A percentile compares a stretch with the other conserved stretches of the same genome.
Evolutionary conservation across 2,888 invertebrate species (phyloP).

Genomic region (Tupiocoris notatus): DNA sequence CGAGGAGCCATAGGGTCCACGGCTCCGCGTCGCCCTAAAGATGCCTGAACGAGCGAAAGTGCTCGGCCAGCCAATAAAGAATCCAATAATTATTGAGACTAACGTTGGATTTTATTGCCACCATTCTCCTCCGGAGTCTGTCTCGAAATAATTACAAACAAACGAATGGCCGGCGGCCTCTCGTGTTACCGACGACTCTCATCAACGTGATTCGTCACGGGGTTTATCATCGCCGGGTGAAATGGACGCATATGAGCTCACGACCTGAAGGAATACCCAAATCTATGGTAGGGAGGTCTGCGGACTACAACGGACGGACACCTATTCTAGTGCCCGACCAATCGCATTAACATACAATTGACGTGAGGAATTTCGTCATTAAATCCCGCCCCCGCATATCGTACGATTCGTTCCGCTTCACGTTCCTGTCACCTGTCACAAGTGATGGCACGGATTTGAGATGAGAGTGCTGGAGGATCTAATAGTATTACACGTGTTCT

Average conservation of each 20-base stretch:
- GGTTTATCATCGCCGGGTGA: neutral
- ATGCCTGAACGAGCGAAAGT: too few relatives aligned
- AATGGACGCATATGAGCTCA: neutral
- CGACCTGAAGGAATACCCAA: neutral
- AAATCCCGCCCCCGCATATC: neutral
- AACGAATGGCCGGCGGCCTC: neutral
- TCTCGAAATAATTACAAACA: too few relatives aligned
- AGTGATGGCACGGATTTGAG: too few relatives aligned
- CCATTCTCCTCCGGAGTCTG: too few relatives aligned
- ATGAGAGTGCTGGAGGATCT: too few relatives aligned
- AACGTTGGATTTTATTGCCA: too few relatives aligned
- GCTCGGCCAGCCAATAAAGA: too few relatives aligned
- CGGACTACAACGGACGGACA: neutral
- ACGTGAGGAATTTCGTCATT: conserved; percentile 9
- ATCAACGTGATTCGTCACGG: neutral
- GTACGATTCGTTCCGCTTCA: neutral
- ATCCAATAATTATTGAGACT: too few relatives aligned
- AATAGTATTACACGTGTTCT: too few relatives aligned
- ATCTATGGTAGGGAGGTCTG: neutral
- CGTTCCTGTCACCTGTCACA: neutral
- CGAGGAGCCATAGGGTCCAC: too few relatives aligned
- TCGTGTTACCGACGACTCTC: neutral
- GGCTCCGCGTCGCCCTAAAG: too few relatives aligned
- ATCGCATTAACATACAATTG: conserved; percentile 30
- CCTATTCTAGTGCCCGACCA: conserved; percentile 1